Percentiles rank a stretch among this genome's conserved stretches.
phyloP scores from a whole-genome alignment of 2,797 vertebrate species.

The Sebastes hubbsi region DNA sequence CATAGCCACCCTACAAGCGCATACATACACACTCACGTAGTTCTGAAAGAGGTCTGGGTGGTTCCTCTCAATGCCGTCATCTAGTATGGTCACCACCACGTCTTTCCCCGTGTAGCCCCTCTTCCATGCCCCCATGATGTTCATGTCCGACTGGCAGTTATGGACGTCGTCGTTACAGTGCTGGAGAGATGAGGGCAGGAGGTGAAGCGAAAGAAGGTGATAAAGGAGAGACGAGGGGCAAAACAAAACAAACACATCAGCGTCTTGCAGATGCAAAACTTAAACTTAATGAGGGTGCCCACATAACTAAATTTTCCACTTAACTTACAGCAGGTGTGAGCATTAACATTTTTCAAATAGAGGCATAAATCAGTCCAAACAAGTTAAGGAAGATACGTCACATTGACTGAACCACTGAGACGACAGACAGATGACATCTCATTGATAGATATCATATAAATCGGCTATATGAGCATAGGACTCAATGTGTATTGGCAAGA shows the following conservation, averaged over 20 bases:
- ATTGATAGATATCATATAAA: background rate
- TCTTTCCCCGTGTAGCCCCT: conserved; percentile 98
- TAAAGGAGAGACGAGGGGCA: background rate
- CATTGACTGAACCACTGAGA: background rate
- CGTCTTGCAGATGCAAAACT: background rate
- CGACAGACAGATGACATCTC: background rate
- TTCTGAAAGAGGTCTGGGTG: conserved; percentile 96
- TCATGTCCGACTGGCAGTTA: conserved; percentile 99
- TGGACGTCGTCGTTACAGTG: conserved; percentile 96
- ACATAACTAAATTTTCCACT: background rate
- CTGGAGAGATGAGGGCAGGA: conserved; percentile 67
- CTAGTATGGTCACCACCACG: conserved; percentile 96
- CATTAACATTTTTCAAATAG: background rate
- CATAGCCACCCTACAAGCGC: conserved; percentile 31
- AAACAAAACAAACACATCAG: background rate
- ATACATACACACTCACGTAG: conserved; percentile 90
- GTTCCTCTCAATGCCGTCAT: conserved; percentile 96
- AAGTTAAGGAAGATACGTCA: background rate
- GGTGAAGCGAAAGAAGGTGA: background rate
- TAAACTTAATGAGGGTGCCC: background rate
- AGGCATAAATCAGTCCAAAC: conserved; percentile 11
- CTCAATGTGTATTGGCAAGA: no score
- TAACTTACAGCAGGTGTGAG: background rate
- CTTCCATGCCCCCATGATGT: conserved; percentile 98
- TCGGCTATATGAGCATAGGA: no score